Base-by-base conservation (phyloP, 1,140 invertebrate species). In the Apis laboriosa region DNA sequence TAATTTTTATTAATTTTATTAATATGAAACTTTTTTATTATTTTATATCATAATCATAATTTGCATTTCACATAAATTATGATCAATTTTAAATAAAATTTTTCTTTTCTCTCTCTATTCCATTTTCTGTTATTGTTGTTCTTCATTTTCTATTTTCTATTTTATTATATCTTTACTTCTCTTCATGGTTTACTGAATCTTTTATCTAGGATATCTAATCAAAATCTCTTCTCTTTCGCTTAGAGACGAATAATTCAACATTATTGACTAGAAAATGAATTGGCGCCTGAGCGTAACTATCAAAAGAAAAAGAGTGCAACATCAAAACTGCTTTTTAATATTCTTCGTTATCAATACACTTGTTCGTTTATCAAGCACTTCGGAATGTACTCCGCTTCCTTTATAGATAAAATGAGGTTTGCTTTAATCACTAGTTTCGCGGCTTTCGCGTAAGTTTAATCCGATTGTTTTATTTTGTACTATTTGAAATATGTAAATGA, bases 181-280 rank as follows among this genome's bases (percentile, higher is more conserved):
- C 43, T 61, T 7, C 9, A 34, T 5, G 51, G 34, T 17, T 3
- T 24, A 58, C 51, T 28, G 19, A 53, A n/a, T 19, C 13, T 13
- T 61, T 66, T 68, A 61, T 77, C 55, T n/a, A 12, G 15, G n/a
- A 19, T 78, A 85, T 76, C 77, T 85, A 85, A 87, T 85, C 86
- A 51, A 15, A 60, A n/a, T 2, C 51, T 5, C 9, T 49, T n/a
- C 63, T n/a, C 61, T 55, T 63, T 56, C 60, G 17, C 1, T 28
- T 55, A 77, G n/a, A 13, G 66, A n/a, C 28, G 2, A 63, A 28
- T 60, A 55, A n/a, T 68, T 15, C 4, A 43, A n/a, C 24, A 19
- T 67, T 13, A 12, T 75, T 53, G n/a, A 81, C 76, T 51, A 53
- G 56, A 24, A 34, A 58, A 76, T 43, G n/a, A 15, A 76, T 51